phyloP scores from a whole-genome alignment of 2,888 invertebrate species.

The Ochropleura plecta region DNA sequence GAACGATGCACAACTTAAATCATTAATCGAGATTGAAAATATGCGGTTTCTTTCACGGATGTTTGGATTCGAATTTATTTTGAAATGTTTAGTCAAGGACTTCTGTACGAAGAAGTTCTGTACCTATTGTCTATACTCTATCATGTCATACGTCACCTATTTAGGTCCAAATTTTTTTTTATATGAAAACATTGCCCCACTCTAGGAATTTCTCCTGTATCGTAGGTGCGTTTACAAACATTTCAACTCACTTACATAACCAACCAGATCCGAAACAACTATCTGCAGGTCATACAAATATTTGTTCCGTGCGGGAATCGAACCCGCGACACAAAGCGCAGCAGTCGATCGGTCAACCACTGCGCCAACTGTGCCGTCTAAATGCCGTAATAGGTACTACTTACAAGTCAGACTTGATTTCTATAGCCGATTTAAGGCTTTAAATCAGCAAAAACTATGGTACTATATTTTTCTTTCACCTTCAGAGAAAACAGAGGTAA shows the following conservation, averaged over 20 bases:
- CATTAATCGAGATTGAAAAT: background rate
- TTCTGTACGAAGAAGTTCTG: background rate
- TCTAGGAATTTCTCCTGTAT: too few species aligned
- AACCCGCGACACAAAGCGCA: too few species aligned
- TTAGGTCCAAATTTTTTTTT: too few species aligned
- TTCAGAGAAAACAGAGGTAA: conserved; percentile 37
- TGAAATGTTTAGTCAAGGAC: conserved; percentile 5
- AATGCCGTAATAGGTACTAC: background rate
- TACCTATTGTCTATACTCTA: background rate
- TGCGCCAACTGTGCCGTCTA: too few species aligned
- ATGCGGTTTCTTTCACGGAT: background rate
- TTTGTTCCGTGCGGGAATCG: too few species aligned
- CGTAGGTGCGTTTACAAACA: too few species aligned
- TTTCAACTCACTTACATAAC: too few species aligned
- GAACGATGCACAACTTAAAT: background rate
- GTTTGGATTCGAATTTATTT: background rate
- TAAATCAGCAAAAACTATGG: conserved; percentile 34
- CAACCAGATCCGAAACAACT: too few species aligned
- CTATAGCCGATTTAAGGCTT: conserved; percentile 20
- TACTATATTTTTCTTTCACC: conserved; percentile 33
- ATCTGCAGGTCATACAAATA: too few species aligned
- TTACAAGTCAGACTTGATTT: conserved; percentile 25
- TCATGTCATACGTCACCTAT: background rate
- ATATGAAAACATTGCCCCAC: too few species aligned
- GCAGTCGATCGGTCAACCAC: too few species aligned